These are phyloP conservation scores for Oasisia sp. DNA, from an alignment of 2,888 invertebrate genomes.

Conservation along the genomic window DNA sequence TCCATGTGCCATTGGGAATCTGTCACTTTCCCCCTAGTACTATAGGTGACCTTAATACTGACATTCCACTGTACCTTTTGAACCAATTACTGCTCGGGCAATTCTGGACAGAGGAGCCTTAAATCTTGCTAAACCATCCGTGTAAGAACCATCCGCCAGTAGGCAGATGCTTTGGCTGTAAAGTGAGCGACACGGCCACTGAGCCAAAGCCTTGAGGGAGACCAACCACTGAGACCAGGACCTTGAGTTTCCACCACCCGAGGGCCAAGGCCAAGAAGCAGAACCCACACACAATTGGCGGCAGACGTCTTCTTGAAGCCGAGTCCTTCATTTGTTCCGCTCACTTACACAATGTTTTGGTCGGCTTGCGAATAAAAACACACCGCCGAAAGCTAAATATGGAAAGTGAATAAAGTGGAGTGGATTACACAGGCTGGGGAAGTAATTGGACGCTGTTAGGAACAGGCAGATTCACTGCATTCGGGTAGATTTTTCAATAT, in stretches of 20 bases:
- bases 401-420: neutral
- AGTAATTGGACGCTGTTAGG: neutral
- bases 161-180: neutral
- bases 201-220: neutral
- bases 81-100: too few species aligned
- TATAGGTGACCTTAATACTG: too few species aligned
- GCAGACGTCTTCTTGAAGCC: neutral
- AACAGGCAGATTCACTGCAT: neutral
- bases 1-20: too few species aligned
- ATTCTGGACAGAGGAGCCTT: too few species aligned
- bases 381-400: neutral
- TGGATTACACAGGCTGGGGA: neutral
- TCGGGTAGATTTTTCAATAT: neutral
- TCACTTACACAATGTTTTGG: neutral
- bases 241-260: neutral
- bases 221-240: neutral
- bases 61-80: too few species aligned
- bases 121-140: neutral
- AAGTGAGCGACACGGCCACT: neutral
- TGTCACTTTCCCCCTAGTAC: too few species aligned
- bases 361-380: neutral
- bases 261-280: neutral
- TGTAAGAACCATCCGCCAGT: neutral
- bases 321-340: neutral
- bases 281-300: neutral